Conservation (phyloP, 2,888 invertebrate species). For the Bimastos eiseni region DNA sequence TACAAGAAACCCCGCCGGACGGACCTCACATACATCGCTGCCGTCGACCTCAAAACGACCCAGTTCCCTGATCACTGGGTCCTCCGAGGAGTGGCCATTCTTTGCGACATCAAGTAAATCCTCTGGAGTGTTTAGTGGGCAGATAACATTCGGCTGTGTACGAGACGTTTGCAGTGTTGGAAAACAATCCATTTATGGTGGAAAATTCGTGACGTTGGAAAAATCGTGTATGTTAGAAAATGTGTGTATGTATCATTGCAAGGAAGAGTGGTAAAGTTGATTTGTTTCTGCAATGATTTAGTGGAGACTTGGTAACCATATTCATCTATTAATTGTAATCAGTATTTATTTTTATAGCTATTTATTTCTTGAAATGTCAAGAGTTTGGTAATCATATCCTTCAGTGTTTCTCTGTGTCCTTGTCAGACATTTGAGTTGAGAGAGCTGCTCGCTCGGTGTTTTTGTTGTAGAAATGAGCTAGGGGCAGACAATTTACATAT, state of each 20-base stretch:
- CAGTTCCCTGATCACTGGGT: constrained; percentile 80
- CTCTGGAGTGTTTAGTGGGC: constrained; percentile 65
- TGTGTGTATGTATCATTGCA: background rate
- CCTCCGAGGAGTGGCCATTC: constrained; percentile 79
- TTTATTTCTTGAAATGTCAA: background rate
- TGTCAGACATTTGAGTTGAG: background rate
- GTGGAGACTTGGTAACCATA: background rate
- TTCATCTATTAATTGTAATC: background rate
- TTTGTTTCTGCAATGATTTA: background rate
- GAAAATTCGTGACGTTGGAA: no score
- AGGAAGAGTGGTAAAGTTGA: background rate
- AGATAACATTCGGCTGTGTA: background rate
- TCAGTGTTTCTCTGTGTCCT: background rate
- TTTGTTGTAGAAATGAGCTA: no score
- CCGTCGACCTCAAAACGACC: constrained; percentile 56
- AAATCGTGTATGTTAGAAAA: no score
- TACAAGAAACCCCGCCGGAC: constrained; percentile 62
- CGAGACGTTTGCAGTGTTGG: background rate
- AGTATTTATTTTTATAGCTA: background rate
- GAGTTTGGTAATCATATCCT: background rate
- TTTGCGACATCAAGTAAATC: constrained; percentile 84
- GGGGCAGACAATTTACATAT: no score
- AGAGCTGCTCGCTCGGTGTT: background rate
- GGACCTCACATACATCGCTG: constrained; percentile 59
- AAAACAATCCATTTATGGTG: no score